Base-by-base conservation (phyloP, 2,113 vertebrate species). In the Menidia beryllina region DNA sequence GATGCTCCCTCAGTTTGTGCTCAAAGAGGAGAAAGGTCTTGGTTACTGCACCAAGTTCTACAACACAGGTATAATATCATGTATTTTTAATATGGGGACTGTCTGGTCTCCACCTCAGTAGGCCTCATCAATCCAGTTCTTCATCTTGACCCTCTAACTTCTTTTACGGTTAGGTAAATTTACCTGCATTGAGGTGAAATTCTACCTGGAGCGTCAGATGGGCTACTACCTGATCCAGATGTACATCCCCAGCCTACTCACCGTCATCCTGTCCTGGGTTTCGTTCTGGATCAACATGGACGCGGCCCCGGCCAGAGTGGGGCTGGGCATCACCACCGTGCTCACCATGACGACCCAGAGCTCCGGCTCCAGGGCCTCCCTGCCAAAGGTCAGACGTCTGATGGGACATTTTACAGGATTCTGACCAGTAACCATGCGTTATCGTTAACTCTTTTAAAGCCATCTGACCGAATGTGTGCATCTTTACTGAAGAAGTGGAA, bases 221-320 rank as follows among this genome's bases (percentile, higher is more conserved):
- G 97, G 97, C 55, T 98, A 98, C 84, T 98, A 98, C 86, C 91
- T 98, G 86, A 98, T 98, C 89, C 97, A 98, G 94, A 98, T 97
- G 96, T 98, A 98, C 89, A 97, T 98, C 59, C 96, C 96, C 27
- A 97, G 96, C 75, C 92, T 98, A 17, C 94, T 98, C 72, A 98
- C 97, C 0, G 96, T 98, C 86, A 98, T 98, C 89, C 93, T 98
- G 50, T 98, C 97, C 81, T 98, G 96, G 97, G 93, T 98, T 49
- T 98, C 97, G 26, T 97, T 98, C 87, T 98, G 97, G 96, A 98
- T 98, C 91, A 98, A 97, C 82, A 98, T 98, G 96, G 97, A 98
- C 0, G 96, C 97, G 0, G 96, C 96, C 0, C 96, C 96, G 0
- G 96, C 97, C 48, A 92, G 96, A 12, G 96, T 98, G 73, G 96